Conservation (phyloP, 2,113 vertebrate species). For the Irena cyanogastra region DNA sequence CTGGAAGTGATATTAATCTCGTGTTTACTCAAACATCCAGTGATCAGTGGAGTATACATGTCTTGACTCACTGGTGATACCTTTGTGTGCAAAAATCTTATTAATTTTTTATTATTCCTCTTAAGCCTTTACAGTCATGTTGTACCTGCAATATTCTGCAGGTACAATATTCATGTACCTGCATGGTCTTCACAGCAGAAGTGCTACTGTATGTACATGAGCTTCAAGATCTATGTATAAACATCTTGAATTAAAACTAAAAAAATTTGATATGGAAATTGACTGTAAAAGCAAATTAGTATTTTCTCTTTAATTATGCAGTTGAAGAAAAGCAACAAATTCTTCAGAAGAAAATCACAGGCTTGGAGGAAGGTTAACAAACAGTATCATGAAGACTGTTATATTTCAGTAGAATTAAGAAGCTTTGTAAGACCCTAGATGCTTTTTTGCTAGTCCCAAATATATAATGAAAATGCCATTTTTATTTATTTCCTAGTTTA, state of each 20-base stretch:
- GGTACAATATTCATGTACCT: no score
- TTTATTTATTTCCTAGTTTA: conserved; percentile 29
- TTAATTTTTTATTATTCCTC: not conserved
- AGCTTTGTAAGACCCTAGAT: not conserved
- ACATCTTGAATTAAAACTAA: not conserved
- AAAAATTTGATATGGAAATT: not conserved
- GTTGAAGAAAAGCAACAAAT: not conserved
- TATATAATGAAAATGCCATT: not conserved
- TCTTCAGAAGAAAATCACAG: not conserved
- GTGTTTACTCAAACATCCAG: not conserved
- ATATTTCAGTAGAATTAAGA: not conserved
- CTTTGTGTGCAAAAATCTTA: not conserved
- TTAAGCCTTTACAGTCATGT: not conserved
- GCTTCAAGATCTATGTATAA: not conserved
- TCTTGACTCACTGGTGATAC: not conserved
- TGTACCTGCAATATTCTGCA: not conserved
- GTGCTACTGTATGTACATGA: not conserved
- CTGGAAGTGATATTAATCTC: not conserved
- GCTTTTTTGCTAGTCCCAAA: not conserved
- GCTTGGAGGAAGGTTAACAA: not conserved
- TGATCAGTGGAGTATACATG: not conserved
- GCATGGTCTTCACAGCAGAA: accelerated
- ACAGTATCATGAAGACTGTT: not conserved
- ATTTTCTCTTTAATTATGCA: not conserved
- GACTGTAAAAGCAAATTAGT: not conserved